Percentiles rank a stretch among this genome's conserved stretches.
phyloP scores from a whole-genome alignment of 2,888 invertebrate genomes.

The Digitonthophagus gazella region DNA sequence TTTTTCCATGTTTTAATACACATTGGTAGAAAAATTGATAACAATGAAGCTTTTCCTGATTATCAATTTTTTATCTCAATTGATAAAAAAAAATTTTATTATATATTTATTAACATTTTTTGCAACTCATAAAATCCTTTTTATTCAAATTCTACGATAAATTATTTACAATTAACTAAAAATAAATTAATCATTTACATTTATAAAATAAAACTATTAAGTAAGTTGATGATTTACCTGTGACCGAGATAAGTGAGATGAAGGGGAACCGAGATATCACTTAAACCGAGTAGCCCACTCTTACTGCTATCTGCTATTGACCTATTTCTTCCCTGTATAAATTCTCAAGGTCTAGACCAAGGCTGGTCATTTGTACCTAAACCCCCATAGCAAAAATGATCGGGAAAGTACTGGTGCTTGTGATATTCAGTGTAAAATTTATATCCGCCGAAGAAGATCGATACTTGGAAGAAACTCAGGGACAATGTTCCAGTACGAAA shows the following conservation, averaged over 20 bases:
- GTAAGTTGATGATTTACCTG: no score
- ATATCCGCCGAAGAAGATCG: conserved; percentile 33
- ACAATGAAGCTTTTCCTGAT: no score
- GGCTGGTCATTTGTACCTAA: conserved; percentile 11
- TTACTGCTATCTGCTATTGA: conserved; percentile 18
- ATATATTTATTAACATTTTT: no score
- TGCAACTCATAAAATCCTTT: no score
- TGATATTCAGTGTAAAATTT: not conserved
- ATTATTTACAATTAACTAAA: no score
- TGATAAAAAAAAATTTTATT: no score
- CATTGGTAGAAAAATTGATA: no score
- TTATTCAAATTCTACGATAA: no score
- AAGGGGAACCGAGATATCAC: not conserved
- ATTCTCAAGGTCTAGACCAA: conserved; percentile 21
- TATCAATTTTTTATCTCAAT: no score
- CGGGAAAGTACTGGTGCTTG: not conserved
- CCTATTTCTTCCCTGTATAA: conserved; percentile 21
- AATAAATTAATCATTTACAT: no score
- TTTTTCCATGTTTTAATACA: no score
- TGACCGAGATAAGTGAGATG: not conserved
- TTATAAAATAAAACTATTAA: no score
- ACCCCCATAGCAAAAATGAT: conserved; percentile 1
- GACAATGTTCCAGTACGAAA: conserved; percentile 36
- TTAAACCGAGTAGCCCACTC: conserved; percentile 15
- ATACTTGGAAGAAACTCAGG: conserved; percentile 40